Percentiles rank a stretch among this genome's conserved stretches.
phyloP scores from a whole-genome alignment of 2,888 invertebrate genomes.

The Heliconius ethilla region DNA sequence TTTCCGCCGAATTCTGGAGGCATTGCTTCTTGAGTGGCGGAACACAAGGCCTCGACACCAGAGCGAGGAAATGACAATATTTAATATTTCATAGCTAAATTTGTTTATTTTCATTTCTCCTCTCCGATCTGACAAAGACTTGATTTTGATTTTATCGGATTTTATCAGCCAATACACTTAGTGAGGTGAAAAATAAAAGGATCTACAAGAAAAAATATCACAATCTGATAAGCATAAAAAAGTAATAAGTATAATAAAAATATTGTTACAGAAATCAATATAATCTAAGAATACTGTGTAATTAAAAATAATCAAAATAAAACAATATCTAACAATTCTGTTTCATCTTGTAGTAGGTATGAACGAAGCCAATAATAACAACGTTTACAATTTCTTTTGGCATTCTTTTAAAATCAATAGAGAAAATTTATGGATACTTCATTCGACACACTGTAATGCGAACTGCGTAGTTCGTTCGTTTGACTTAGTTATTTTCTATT shows the following conservation, averaged over 20 bases:
- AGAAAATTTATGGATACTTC: slow-evolving; percentile 20
- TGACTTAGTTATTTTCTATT: slow-evolving; percentile 15
- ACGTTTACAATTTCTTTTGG: slow-evolving; percentile 11
- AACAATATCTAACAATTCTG: background rate
- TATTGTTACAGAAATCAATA: background rate
- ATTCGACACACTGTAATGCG: slow-evolving; percentile 25
- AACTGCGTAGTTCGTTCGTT: slow-evolving; percentile 26
- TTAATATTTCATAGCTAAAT: too few relatives aligned
- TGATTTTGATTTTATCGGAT: too few relatives aligned
- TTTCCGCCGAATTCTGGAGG: background rate
- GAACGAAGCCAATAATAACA: background rate
- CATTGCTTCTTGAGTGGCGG: background rate
- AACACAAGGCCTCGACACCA: background rate
- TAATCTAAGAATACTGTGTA: background rate
- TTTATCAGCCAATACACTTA: too few relatives aligned
- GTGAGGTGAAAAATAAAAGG: too few relatives aligned
- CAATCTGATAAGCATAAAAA: too few relatives aligned
- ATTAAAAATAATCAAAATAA: background rate
- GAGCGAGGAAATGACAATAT: background rate
- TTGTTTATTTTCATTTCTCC: background rate
- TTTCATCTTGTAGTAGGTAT: background rate
- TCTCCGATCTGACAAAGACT: background rate
- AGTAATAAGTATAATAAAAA: background rate
- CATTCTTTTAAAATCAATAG: slow-evolving; percentile 24
- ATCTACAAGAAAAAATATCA: too few relatives aligned